Evolutionary conservation across 2,797 vertebrate genomes (phyloP).

Genomic region (Percopsis omiscomaycus): DNA sequence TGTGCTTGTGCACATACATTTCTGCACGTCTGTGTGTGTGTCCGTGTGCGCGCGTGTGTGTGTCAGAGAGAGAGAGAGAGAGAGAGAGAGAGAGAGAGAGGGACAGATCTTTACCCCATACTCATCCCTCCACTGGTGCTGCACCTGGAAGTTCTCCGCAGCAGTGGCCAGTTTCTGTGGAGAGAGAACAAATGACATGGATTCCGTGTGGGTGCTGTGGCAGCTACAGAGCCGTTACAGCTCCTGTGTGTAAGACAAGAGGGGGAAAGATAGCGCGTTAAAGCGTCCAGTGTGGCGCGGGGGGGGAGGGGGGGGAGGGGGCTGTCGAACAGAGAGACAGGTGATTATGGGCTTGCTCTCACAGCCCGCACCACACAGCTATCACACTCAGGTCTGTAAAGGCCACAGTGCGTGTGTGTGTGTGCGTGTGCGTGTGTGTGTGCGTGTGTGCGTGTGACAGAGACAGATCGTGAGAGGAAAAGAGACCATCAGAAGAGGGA

Average conservation of each 20-base stretch:
- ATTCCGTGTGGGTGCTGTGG: conserved; percentile 37
- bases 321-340: conserved; percentile 18
- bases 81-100: not conserved
- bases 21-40: not conserved
- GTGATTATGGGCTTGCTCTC: conserved; percentile 29
- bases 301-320: not conserved
- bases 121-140: conserved; percentile 90
- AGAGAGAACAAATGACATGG: conserved; percentile 46
- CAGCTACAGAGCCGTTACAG: conserved; percentile 17
- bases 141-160: conserved; percentile 90
- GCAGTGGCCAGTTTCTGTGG: conserved; percentile 89
- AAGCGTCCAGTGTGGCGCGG: conserved; percentile 1
- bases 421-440: conserved; percentile 1
- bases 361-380: conserved; percentile 36
- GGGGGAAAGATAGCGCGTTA: conserved; percentile 24
- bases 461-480: not conserved
- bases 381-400: conserved; percentile 36
- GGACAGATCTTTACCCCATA: conserved; percentile 80
- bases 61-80: not conserved
- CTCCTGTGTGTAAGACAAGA: conserved; percentile 35
- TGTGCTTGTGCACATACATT: not conserved
- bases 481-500: not conserved
- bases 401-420: conserved; percentile 29
- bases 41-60: not conserved
- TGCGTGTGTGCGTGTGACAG: not conserved